Evolutionary conservation across 2,113 vertebrate genomes (phyloP).

Genomic region (Mionectes macconnelli): DNA sequence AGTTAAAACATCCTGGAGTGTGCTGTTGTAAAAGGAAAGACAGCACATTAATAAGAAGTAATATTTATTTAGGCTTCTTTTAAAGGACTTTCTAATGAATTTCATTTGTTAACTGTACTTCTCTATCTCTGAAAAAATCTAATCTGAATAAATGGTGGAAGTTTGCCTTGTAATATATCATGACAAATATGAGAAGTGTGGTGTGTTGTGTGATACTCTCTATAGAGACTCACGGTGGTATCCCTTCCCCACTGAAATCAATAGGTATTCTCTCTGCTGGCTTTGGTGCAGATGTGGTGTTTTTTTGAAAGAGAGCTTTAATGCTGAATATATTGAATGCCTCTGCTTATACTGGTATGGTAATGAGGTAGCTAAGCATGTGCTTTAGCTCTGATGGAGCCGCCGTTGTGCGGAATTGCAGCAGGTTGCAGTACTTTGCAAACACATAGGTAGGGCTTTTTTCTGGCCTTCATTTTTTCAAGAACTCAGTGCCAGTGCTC

Average conservation of each 20-base stretch:
- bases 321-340: background rate
- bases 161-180: background rate
- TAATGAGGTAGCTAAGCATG: background rate
- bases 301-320: background rate
- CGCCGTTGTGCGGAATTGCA: background rate
- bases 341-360: background rate
- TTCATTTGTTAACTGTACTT: background rate
- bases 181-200: background rate
- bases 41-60: background rate
- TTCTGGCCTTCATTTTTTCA: background rate
- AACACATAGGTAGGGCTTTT: background rate
- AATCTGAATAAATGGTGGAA: background rate
- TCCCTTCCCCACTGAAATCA: background rate
- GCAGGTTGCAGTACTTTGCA: background rate
- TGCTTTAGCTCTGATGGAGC: background rate
- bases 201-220: background rate
- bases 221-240: background rate
- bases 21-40: background rate
- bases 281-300: background rate
- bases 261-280: accelerated
- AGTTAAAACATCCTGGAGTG: background rate
- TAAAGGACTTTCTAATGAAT: background rate
- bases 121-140: background rate
- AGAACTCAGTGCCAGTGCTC: background rate
- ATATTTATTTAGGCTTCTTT: background rate